Conservation (phyloP, 2,888 invertebrate species). For the Branchellion lobata region DNA sequence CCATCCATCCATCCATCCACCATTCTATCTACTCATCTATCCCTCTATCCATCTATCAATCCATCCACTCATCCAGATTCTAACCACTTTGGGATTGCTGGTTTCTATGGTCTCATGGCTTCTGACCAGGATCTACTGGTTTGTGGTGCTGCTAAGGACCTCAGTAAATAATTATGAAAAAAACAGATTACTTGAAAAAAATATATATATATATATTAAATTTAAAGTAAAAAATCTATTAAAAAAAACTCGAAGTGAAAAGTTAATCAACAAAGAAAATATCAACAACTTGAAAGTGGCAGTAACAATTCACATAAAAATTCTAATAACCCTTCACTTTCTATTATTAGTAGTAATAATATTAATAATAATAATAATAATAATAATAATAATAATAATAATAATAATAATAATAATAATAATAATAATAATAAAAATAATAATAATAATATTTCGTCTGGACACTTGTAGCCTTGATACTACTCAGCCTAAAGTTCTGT, state of each 20-base stretch:
- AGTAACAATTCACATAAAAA: not conserved
- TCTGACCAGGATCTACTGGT: slow-evolving; percentile 53
- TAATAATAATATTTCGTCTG: too few species aligned
- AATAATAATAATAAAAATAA: not conserved
- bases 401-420: not conserved
- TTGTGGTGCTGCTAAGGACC: slow-evolving; percentile 41
- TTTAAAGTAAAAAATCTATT: not conserved
- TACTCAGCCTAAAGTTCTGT: too few species aligned
- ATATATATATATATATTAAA: not conserved
- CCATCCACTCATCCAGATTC: slow-evolving; percentile 56
- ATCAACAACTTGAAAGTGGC: too few species aligned
- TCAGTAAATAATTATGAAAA: too few species aligned
- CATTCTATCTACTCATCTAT: too few species aligned
- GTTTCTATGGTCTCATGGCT: slow-evolving; percentile 54
- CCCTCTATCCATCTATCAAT: too few species aligned
- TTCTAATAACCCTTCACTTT: not conserved
- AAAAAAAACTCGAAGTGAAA: too few species aligned
- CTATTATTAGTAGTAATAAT: not conserved
- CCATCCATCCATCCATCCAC: too few species aligned
- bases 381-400: slow-evolving; percentile 8
- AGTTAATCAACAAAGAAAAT: too few species aligned
- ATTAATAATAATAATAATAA: not conserved
- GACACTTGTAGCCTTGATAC: too few species aligned
- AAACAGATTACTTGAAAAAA: too few species aligned
- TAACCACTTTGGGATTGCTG: slow-evolving; percentile 56